phyloP scores from a whole-genome alignment of 2,113 vertebrate species.

The Lamprotornis superbus region DNA sequence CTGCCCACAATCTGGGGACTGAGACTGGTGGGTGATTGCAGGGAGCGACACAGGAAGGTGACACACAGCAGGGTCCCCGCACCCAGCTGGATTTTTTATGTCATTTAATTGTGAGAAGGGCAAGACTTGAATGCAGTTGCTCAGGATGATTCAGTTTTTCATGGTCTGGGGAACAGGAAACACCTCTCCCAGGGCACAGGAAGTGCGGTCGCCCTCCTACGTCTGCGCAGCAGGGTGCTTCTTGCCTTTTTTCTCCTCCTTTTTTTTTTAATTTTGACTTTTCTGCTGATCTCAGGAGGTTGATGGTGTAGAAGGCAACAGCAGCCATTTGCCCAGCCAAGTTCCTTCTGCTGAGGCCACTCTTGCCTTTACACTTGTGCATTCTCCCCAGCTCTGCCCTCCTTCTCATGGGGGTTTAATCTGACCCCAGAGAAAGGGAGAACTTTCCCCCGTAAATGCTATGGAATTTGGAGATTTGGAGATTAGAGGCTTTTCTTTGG shows the following conservation, averaged over 20 bases:
- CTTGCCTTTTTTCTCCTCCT: background rate
- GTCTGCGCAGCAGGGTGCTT: background rate
- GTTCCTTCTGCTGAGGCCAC: background rate
- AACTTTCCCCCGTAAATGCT: background rate
- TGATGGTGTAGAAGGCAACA: background rate
- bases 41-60: background rate
- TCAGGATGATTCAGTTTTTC: slow-evolving; percentile 10
- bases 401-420: background rate
- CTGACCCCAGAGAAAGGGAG: background rate
- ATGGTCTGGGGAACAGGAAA: slow-evolving; percentile 53
- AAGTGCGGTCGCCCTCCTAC: slow-evolving; percentile 39
- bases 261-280: background rate
- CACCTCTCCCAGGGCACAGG: slow-evolving; percentile 43
- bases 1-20: background rate
- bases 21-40: background rate
- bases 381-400: background rate
- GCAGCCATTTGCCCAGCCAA: background rate
- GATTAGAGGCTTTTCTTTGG: background rate
- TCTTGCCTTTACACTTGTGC: background rate
- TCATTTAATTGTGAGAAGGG: background rate
- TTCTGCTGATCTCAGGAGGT: slow-evolving; percentile 32
- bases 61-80: fast-evolving
- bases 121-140: background rate
- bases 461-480: slow-evolving; percentile 48
- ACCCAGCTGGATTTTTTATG: background rate